Conservation (phyloP, 1,140 invertebrate genomes). For the Drosophila rhopaloa region DNA sequence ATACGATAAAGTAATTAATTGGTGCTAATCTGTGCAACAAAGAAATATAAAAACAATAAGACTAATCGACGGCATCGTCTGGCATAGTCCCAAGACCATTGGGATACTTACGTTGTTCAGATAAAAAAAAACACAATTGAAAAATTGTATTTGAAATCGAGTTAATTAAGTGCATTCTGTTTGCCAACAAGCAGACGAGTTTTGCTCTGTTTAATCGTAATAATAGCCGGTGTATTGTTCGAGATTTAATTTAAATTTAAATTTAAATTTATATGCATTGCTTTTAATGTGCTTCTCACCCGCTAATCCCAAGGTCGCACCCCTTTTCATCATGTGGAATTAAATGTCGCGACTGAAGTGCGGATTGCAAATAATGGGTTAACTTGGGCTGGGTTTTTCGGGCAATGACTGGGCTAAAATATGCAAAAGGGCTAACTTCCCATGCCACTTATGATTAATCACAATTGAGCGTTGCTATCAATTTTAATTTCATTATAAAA, state of each 20-base stretch:
- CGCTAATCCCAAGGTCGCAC: conserved; percentile 65
- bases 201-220: conserved; percentile 45
- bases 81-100: conserved; percentile 38
- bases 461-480: conserved; percentile 67
- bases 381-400: conserved; percentile 22
- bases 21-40: conserved; percentile 55
- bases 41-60: conserved; percentile 43
- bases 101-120: neutral
- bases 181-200: conserved; percentile 59
- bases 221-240: conserved; percentile 40
- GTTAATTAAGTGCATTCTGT: conserved; percentile 67
- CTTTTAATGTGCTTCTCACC: conserved; percentile 62
- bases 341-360: conserved; percentile 38
- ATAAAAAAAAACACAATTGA: conserved; percentile 17
- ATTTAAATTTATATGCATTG: conserved; percentile 47
- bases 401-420: conserved; percentile 27
- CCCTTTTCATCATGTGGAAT: conserved; percentile 27
- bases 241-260: conserved; percentile 56
- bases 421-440: conserved; percentile 15
- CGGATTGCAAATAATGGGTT: conserved; percentile 33
- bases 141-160: conserved; percentile 42
- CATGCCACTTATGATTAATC: conserved; percentile 34
- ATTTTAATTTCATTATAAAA: conserved; percentile 74
- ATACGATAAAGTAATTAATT: conserved; percentile 59
- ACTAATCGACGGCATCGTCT: conserved; percentile 30